Percentiles rank a stretch among this genome's conserved stretches.
Evolutionary conservation across 2,888 invertebrate species (phyloP).

Genomic region (Epinotia brunnichana): DNA sequence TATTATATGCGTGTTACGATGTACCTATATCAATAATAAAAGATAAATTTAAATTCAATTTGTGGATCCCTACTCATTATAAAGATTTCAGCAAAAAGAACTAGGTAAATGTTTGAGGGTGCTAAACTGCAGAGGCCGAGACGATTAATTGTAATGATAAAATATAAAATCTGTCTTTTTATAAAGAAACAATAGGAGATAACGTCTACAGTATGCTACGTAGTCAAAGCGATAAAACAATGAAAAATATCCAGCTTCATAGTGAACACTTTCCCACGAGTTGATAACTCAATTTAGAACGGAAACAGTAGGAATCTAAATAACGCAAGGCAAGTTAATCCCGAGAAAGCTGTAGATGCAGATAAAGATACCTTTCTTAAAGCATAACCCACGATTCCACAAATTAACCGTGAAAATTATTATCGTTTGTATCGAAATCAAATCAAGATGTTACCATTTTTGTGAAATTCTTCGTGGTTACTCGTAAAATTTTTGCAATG

Average conservation of each 20-base stretch:
- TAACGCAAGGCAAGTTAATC: slow-evolving; percentile 33
- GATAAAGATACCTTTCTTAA: slow-evolving; percentile 51
- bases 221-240: slow-evolving; percentile 15
- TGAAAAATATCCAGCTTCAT: slow-evolving; percentile 17
- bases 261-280: slow-evolving; percentile 36
- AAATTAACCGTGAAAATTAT: slow-evolving; percentile 50
- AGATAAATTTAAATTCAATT: no score
- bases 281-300: slow-evolving; percentile 31
- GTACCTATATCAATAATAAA: no score
- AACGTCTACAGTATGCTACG: neutral
- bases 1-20: neutral
- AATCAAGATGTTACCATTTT: slow-evolving; percentile 63
- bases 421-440: slow-evolving; percentile 42
- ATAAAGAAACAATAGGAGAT: neutral
- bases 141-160: neutral
- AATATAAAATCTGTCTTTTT: neutral
- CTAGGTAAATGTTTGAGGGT: no score
- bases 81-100: no score
- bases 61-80: no score
- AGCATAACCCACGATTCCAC: slow-evolving; percentile 51
- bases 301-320: slow-evolving; percentile 34
- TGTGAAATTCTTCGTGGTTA: slow-evolving; percentile 53
- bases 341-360: slow-evolving; percentile 38
- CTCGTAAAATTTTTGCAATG: slow-evolving; percentile 56
- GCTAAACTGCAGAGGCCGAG: neutral